Base-by-base conservation (phyloP, 2,888 invertebrate genomes). In the Byasa hedistus region DNA sequence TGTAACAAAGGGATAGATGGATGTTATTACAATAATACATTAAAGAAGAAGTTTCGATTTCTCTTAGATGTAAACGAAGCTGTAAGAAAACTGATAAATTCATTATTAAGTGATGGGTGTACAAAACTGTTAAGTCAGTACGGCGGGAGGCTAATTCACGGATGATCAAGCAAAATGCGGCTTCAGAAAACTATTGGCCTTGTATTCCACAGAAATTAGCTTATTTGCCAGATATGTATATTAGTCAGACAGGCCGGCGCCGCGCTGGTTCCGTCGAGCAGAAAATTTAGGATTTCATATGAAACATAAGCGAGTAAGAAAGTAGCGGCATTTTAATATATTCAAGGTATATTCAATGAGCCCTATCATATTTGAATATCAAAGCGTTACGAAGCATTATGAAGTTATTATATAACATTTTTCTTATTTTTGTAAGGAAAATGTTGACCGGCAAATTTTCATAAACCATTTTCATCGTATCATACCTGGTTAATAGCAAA, bases 201-300 rank as follows among this genome's bases (percentile, higher is more conserved):
- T 72, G 83, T 85, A 85, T 83, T 83, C 85, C 80, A 82, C 72
- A 77, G 75, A 80, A 82, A 86, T 86, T 83, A 85, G 82, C 83
- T 84, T 86, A 84, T 84, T 87, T 76, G 72, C 73, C 73, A 76
- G 75, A 76, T 75, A 76, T 76, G 76, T 75, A 76, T 74, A 76
- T 77, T 81, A 80, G 79, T 57, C 72, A 86, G 87, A 84, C 87
- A 69, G 75, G 70, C 73, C 71, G 88, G 84, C 84, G 85, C 79
- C 85, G 74, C 61, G 70, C 81, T 70, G 73, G 77, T 77, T 79
- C 73, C 75, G 78, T 73, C 70, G 73, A 73, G 72, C 75, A 72
- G 77, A 77, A 77, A 75, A 78, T 76, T 77, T 76, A 75, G 75
- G 73, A 69, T 77, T 75, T 73, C 71, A 72, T 72, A 69, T 44